Evolutionary conservation across 2,113 vertebrate genomes (phyloP).

Genomic region (Notothenia rossii): DNA sequence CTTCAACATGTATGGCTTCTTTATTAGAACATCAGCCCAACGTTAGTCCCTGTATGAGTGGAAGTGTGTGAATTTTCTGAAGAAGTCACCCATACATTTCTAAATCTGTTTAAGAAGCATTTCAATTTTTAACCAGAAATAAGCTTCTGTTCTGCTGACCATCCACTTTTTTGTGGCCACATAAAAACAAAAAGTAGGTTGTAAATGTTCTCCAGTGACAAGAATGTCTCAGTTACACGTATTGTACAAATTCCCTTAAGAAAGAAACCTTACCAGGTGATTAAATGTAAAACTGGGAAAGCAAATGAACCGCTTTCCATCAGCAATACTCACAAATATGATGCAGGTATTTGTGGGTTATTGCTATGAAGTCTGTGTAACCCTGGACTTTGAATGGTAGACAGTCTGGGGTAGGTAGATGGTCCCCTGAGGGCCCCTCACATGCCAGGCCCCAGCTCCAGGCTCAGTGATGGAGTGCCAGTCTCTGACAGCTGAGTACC

Average conservation of each 20-base stretch:
- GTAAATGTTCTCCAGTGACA: constrained; percentile 13
- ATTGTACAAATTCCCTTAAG: neutral
- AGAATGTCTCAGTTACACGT: constrained; percentile 3
- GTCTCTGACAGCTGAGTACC: constrained; percentile 53
- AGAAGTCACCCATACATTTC: constrained; percentile 11
- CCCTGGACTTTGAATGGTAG: constrained; percentile 9
- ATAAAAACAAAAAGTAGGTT: neutral
- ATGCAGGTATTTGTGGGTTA: constrained; percentile 27
- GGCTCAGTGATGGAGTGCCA: constrained; percentile 45
- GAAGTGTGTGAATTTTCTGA: neutral
- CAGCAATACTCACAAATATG: constrained; percentile 24
- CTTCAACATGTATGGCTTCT: neutral
- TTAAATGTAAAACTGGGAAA: constrained; percentile 17
- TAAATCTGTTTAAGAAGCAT: constrained; percentile 28
- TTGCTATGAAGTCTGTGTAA: constrained; percentile 9
- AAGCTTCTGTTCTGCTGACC: neutral
- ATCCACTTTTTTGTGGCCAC: constrained; percentile 5
- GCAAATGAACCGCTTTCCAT: constrained; percentile 8
- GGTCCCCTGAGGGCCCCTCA: constrained; percentile 54
- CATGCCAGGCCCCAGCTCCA: constrained; percentile 43
- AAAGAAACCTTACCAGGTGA: constrained; percentile 17
- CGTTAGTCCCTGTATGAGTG: neutral
- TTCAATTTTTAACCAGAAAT: constrained; percentile 34
- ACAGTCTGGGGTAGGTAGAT: constrained; percentile 25
- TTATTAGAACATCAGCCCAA: neutral